Conservation (phyloP, 2,797 vertebrate species). For the Tapirus indicus region DNA sequence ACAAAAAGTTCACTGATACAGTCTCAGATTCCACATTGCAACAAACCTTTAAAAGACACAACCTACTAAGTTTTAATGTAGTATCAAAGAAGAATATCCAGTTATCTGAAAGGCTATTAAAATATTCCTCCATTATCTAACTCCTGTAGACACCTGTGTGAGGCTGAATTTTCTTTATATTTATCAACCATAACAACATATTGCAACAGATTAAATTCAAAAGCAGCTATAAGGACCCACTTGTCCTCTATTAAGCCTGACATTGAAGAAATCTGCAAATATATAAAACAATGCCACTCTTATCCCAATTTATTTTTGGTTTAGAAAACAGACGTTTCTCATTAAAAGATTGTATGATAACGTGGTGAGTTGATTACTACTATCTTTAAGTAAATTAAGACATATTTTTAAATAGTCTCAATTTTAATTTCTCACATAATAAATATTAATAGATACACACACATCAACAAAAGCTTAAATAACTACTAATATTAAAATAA, state of each 20-base stretch:
- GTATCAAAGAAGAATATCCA: constrained; percentile 12
- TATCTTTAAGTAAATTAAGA: background rate
- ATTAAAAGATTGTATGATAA: constrained; percentile 39
- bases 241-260: background rate
- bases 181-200: background rate
- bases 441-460: background rate
- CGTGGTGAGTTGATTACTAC: background rate
- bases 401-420: constrained; percentile 18
- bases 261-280: background rate
- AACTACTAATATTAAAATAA: background rate
- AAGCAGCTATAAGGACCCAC: background rate
- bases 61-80: background rate
- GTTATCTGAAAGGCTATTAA: background rate
- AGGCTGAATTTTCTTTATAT: background rate
- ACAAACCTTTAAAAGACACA: background rate
- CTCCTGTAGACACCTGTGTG: background rate
- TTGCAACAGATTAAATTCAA: background rate
- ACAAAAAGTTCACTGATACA: background rate
- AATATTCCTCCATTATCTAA: constrained; percentile 51
- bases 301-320: background rate
- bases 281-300: background rate
- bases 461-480: constrained; percentile 7
- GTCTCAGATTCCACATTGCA: background rate
- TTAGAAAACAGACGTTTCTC: background rate
- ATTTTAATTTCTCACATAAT: constrained; percentile 19